A percentile compares a stretch with the other conserved stretches of the same genome.
Conservation (phyloP, 2,888 invertebrate species). For the Noctua janthe region DNA sequence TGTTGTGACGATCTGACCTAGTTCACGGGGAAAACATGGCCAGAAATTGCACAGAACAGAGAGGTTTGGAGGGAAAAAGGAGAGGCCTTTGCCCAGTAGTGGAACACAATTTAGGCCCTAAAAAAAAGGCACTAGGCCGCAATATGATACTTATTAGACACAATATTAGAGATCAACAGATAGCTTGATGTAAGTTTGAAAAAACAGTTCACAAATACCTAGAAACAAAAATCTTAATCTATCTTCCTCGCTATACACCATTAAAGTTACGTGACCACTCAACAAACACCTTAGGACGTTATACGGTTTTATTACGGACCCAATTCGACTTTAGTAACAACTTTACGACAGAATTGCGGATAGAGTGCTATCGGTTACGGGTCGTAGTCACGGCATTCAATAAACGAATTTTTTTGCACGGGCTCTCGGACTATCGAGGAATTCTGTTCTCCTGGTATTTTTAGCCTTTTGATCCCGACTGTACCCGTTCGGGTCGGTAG, state of each 20-base stretch:
- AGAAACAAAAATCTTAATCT: constrained; percentile 5
- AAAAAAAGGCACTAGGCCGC: too few relatives aligned
- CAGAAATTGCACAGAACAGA: too few relatives aligned
- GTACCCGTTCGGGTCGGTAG: not conserved
- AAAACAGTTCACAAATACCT: too few relatives aligned
- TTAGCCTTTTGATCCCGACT: constrained; percentile 18
- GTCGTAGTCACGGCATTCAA: constrained; percentile 51
- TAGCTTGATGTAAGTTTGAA: not conserved
- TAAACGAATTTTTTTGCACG: constrained; percentile 49
- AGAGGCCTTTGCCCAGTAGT: too few relatives aligned
- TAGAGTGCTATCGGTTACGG: constrained; percentile 57
- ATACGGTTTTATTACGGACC: constrained; percentile 52
- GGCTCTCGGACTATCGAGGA: constrained; percentile 19
- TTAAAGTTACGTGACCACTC: constrained; percentile 58
- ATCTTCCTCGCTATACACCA: constrained; percentile 8
- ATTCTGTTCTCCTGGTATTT: constrained; percentile 35
- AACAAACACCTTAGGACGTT: constrained; percentile 54
- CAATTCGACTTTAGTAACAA: constrained; percentile 58
- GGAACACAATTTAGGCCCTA: too few relatives aligned
- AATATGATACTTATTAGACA: not conserved
- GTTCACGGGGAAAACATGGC: too few relatives aligned
- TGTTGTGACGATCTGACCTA: too few relatives aligned
- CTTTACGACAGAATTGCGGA: constrained; percentile 53
- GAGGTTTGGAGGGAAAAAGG: too few relatives aligned
- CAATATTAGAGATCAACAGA: not conserved